A percentile compares a stretch with the other conserved stretches of the same genome.
These are phyloP conservation scores for Heteromormyrus szaboi DNA, from an alignment of 2,797 vertebrate genomes.

Conservation along the genomic window DNA sequence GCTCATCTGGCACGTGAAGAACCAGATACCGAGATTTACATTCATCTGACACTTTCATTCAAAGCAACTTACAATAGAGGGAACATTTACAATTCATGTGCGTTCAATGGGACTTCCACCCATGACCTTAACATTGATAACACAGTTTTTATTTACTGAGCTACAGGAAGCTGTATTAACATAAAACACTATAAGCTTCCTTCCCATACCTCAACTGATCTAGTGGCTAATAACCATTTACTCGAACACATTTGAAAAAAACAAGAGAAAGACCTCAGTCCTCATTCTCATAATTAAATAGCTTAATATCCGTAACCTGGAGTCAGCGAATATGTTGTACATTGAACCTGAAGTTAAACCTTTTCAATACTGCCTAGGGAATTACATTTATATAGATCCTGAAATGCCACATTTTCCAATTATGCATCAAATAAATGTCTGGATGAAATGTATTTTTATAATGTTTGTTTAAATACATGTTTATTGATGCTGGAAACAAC, in stretches of 20 bases:
- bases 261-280: background rate
- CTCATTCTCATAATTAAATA: background rate
- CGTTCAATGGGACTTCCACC: background rate
- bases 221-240: background rate
- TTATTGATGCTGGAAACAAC: background rate
- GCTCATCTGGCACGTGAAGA: background rate
- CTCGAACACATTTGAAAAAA: background rate
- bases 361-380: background rate
- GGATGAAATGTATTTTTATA: slow-evolving; percentile 16
- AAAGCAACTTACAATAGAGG: background rate
- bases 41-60: background rate
- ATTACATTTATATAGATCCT: background rate
- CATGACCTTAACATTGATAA: background rate
- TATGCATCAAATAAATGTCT: slow-evolving; percentile 13
- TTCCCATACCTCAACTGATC: background rate
- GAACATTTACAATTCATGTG: background rate
- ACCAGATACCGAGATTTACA: background rate
- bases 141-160: background rate
- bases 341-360: background rate
- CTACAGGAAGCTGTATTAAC: background rate
- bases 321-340: background rate
- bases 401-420: slow-evolving; percentile 7
- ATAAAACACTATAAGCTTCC: background rate
- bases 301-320: background rate
- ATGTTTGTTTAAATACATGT: background rate